Evolutionary conservation across 2,888 invertebrate species (phyloP), one percentile per base, ranked within the genome.

Genomic region (Lissocephala sabroskyi): DNA sequence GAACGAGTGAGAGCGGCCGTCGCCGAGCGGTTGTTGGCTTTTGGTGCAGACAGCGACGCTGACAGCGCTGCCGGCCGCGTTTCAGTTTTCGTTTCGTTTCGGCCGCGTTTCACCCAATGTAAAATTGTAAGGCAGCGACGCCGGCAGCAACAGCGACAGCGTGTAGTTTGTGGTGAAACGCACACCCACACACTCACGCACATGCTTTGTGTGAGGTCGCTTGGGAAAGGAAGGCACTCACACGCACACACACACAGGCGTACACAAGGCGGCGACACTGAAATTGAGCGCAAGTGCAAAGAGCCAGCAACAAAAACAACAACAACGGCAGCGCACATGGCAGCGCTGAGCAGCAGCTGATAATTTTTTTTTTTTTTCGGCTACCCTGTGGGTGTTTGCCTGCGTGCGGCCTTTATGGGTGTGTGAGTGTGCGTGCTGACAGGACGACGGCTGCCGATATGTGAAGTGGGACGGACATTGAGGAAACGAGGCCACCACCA

Each of bases 51-150:
- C 57, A 44, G 37, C 49, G 60, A 57, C 59, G 65, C 61, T 52
- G 42, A 41, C 71, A 57, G 66, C 70, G 62, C 75, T 58, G 70
- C 61, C 54, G 44, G 54, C 54, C 59, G 65, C 66, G 59, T 65
- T 76, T 71, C 64, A 68, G 46, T 78, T 79, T 65, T 65, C 78
- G 59, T 65, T 70, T 74, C 56, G 41, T 50, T 33, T 41, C 42
- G 60, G 62, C 66, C 56, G 40, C 14, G 49, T 42, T 45, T 55
- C 41, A 47, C 45, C 48, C n/a, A n/a, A 52, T 61, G 58, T 63
- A 54, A 58, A n/a, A n/a, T n/a, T n/a, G n/a, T 51, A 46, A 60
- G 48, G 29, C 53, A 43, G 47, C 11, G 37, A 26, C 17, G 43
- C n/a, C 17, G 17, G 19, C 19, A 7, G 19, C 18, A 5, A 33